A percentile compares a stretch with the other conserved stretches of the same genome.
phyloP scores from a whole-genome alignment of 2,113 vertebrate species.

The Psammodynastes pulverulentus region DNA sequence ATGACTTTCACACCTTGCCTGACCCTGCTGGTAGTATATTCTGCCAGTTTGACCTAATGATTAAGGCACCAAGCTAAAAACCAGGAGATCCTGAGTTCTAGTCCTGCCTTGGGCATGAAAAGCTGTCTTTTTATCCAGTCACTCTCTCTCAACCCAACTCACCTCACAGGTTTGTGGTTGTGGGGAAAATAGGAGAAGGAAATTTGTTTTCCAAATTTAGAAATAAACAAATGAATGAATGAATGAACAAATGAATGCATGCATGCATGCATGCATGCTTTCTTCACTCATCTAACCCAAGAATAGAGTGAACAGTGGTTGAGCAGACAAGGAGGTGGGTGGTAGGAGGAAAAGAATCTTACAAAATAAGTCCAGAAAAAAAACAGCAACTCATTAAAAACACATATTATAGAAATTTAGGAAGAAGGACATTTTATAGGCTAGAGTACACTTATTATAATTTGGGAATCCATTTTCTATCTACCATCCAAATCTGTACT shows the following conservation, averaged over 20 bases:
- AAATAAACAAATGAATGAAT: no score
- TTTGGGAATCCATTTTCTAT: neutral
- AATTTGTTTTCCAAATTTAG: neutral
- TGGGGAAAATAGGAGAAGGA: neutral
- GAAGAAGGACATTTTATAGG: neutral
- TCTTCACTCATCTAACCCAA: neutral
- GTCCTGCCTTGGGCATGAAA: neutral
- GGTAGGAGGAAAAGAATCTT: neutral
- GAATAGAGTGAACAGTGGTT: neutral
- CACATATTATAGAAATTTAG: neutral
- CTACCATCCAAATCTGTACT: neutral
- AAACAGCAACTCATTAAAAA: neutral
- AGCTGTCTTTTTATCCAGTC: neutral
- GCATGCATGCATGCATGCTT: no score
- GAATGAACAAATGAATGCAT: no score
- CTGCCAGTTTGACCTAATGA: neutral
- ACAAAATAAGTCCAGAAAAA: neutral
- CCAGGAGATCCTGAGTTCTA: neutral
- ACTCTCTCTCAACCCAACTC: neutral
- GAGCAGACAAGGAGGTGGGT: neutral
- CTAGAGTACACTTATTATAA: neutral
- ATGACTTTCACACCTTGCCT: neutral
- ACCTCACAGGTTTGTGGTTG: neutral
- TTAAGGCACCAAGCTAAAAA: neutral
- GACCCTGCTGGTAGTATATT: neutral